These are phyloP conservation scores for Dynastes hyllus DNA, from an alignment of 2,888 invertebrate genomes.

Conservation along the genomic window DNA sequence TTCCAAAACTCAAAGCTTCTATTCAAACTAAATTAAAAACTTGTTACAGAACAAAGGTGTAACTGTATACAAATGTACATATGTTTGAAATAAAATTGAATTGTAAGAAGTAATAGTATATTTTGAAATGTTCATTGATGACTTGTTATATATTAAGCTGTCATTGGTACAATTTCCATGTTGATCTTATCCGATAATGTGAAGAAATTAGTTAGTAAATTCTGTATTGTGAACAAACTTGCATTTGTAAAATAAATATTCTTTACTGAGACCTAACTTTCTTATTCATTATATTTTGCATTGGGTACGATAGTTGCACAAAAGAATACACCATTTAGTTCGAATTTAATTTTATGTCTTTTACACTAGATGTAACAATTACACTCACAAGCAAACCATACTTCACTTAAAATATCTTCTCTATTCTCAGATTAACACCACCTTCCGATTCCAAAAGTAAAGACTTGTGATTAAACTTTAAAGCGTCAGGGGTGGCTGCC, in stretches of 20 bases:
- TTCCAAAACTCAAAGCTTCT: background rate
- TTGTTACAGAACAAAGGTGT: conserved; percentile 28
- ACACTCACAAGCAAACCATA: background rate
- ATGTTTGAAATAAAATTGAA: background rate
- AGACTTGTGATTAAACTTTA: conserved; percentile 63
- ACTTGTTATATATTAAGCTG: no score
- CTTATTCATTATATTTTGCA: no score
- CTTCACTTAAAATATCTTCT: conserved; percentile 34
- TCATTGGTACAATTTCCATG: no score
- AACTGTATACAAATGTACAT: background rate
- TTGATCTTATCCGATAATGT: no score
- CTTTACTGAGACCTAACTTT: background rate
- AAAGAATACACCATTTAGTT: no score
- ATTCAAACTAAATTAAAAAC: background rate
- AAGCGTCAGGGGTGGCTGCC: conserved; percentile 61
- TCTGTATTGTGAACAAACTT: background rate
- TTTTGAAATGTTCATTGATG: no score
- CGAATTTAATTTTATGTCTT: no score
- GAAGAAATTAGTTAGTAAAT: no score
- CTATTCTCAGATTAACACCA: conserved; percentile 63
- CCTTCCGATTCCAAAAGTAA: conserved; percentile 64
- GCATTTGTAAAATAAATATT: background rate
- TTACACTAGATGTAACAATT: background rate
- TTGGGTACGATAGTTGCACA: no score
- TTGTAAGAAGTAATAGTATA: background rate